These are phyloP conservation scores for Orthochromis indermauri DNA, from an alignment of 2,113 vertebrate genomes.

Conservation along the genomic window DNA sequence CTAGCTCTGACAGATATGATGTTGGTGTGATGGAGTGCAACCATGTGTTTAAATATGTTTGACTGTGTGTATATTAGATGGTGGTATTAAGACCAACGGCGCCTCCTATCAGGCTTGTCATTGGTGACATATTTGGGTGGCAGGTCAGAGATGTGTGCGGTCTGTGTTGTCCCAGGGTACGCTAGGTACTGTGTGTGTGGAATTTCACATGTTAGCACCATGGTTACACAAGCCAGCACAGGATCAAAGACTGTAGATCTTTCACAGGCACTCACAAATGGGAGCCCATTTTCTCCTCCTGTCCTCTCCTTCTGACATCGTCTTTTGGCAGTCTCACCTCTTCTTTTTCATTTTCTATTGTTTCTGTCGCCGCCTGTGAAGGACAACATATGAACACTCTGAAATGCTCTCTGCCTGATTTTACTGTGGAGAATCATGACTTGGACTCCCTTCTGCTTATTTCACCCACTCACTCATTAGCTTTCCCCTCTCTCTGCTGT, in stretches of 20 bases:
- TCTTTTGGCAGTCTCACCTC: not conserved
- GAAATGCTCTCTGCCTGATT: not conserved
- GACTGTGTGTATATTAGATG: not conserved
- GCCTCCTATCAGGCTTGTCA: slow-evolving; percentile 17
- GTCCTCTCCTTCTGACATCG: not conserved
- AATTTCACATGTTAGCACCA: slow-evolving; percentile 62
- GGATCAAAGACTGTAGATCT: slow-evolving; percentile 62
- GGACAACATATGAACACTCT: not conserved
- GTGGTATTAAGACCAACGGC: not conserved
- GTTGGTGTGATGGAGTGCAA: not conserved
- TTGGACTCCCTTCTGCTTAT: not conserved
- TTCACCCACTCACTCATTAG: not conserved
- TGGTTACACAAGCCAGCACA: slow-evolving; percentile 38
- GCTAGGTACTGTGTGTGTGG: slow-evolving; percentile 31
- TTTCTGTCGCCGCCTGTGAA: not conserved
- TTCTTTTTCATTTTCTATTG: not conserved
- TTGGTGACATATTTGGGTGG: slow-evolving; percentile 20
- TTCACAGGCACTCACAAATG: slow-evolving; percentile 56
- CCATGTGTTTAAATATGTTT: not conserved
- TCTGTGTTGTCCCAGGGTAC: not conserved
- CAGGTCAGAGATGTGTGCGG: slow-evolving; percentile 30
- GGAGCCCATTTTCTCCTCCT: slow-evolving; percentile 1
- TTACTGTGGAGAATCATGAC: not conserved
- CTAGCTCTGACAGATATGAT: not conserved
- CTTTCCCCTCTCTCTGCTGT: not conserved